Conservation (phyloP, 1,140 invertebrate genomes). For the Microvelia longipes region DNA sequence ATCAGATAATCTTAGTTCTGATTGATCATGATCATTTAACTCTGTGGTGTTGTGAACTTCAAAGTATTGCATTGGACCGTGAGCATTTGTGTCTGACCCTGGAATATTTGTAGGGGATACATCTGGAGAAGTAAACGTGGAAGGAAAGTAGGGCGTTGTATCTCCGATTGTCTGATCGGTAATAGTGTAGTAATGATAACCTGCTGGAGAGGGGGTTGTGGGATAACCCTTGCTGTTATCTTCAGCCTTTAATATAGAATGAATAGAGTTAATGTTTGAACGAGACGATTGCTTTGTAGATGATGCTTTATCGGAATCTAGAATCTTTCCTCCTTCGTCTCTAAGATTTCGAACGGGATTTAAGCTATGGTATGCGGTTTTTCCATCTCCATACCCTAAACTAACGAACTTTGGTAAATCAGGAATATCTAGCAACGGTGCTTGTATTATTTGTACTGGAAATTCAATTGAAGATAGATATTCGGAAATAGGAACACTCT, state of each 20-base stretch:
- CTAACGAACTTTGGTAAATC: conserved; percentile 18
- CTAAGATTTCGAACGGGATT: neutral
- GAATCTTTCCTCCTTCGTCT: neutral
- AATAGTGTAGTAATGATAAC: neutral
- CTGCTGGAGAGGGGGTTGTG: neutral
- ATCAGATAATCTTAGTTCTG: neutral
- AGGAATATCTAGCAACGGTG: conserved; percentile 20
- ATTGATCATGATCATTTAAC: conserved; percentile 2
- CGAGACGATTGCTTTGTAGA: neutral
- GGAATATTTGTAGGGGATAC: neutral
- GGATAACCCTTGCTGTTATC: neutral
- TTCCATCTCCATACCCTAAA: conserved; percentile 15
- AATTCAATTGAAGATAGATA: conserved; percentile 24
- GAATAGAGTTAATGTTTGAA: neutral
- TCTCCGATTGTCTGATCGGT: neutral
- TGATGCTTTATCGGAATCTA: conserved; percentile 10
- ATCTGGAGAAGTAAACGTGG: neutral
- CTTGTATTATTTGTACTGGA: conserved; percentile 23
- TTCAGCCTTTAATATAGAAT: neutral
- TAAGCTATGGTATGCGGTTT: neutral
- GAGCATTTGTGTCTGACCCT: neutral
- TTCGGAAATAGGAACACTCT: conserved; percentile 23
- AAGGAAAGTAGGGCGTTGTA: neutral
- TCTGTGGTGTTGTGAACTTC: conserved; percentile 6
- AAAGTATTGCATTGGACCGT: conserved; percentile 3